A percentile compares a stretch with the other conserved stretches of the same genome.
Evolutionary conservation across 2,888 invertebrate species (phyloP).

Genomic region (Palloptera scutellata): DNA sequence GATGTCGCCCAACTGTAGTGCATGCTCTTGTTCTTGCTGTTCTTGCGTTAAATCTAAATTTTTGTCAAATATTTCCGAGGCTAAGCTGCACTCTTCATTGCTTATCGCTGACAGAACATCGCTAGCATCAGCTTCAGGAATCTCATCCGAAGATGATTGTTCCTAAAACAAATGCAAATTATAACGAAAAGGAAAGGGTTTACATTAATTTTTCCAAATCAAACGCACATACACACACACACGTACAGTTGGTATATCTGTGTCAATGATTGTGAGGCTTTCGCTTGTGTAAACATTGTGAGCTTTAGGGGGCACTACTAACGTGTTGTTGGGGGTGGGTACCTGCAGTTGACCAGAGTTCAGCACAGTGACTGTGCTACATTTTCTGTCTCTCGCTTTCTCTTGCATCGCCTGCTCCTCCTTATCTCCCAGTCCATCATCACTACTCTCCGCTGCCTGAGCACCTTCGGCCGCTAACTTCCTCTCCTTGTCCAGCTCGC

Average conservation of each 20-base stretch:
- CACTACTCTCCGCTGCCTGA: conserved; percentile 10
- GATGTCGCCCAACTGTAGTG: conserved; percentile 58
- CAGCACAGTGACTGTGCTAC: conserved; percentile 36
- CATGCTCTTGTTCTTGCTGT: conserved; percentile 30
- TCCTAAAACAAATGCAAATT: conserved; percentile 4
- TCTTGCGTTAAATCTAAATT: conserved; percentile 65
- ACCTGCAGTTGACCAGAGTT: conserved; percentile 59
- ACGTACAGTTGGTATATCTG: conserved; percentile 66
- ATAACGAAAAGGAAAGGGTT: conserved; percentile 14
- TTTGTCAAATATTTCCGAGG: conserved; percentile 73
- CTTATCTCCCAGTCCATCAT: conserved; percentile 32
- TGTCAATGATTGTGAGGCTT: conserved; percentile 74
- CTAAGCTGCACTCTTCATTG: conserved; percentile 77
- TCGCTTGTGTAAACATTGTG: conserved; percentile 64
- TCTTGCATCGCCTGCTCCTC: conserved; percentile 38
- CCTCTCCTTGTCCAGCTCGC: conserved; percentile 51
- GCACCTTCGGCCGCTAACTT: conserved; percentile 31
- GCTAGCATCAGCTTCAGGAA: conserved; percentile 59
- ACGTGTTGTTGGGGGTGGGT: conserved; percentile 46
- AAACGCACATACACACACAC: conserved; percentile 1
- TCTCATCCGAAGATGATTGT: conserved; percentile 59
- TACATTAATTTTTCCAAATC: background rate
- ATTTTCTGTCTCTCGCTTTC: conserved; percentile 23
- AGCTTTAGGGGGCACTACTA: conserved; percentile 51
- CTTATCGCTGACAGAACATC: conserved; percentile 72